Evolutionary conservation across 2,888 invertebrate species (phyloP).

Genomic region (Orchesella flavescens): DNA sequence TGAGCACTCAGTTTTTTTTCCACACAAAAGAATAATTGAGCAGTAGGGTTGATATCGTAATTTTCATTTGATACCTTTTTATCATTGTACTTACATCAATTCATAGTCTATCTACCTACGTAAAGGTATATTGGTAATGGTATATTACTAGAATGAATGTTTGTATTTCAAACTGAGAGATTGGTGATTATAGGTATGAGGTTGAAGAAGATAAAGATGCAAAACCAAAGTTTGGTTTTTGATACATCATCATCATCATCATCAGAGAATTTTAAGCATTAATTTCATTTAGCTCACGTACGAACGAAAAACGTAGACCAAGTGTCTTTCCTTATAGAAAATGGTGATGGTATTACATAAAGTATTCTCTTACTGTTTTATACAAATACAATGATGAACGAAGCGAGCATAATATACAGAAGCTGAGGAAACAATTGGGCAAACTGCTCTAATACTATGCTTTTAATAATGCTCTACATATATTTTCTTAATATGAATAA

Average conservation of each 20-base stretch:
- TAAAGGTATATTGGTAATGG: too few species aligned
- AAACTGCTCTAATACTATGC: background rate
- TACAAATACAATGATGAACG: background rate
- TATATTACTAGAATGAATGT: constrained; percentile 12
- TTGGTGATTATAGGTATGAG: constrained; percentile 32
- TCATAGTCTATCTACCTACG: too few species aligned
- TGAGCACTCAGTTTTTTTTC: too few species aligned
- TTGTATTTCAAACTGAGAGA: constrained; percentile 29
- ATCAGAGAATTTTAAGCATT: constrained; percentile 29
- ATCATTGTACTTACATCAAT: too few species aligned
- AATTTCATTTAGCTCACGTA: constrained; percentile 47
- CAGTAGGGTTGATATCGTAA: too few species aligned
- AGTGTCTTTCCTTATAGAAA: too few species aligned
- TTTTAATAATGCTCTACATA: background rate
- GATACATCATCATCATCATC: constrained; percentile 30
- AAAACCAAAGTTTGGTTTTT: constrained; percentile 43
- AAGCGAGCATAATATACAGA: background rate
- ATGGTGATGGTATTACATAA: constrained; percentile 1
- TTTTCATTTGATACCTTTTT: too few species aligned
- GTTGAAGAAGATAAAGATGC: background rate
- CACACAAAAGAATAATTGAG: too few species aligned
- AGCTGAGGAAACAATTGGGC: background rate
- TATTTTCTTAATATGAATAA: background rate
- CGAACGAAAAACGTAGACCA: constrained; percentile 10
- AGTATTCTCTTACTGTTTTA: constrained; percentile 6